A percentile compares a stretch with the other conserved stretches of the same genome.
Evolutionary conservation across 2,888 invertebrate genomes (phyloP).

Genomic region (Pegoplata infirma): DNA sequence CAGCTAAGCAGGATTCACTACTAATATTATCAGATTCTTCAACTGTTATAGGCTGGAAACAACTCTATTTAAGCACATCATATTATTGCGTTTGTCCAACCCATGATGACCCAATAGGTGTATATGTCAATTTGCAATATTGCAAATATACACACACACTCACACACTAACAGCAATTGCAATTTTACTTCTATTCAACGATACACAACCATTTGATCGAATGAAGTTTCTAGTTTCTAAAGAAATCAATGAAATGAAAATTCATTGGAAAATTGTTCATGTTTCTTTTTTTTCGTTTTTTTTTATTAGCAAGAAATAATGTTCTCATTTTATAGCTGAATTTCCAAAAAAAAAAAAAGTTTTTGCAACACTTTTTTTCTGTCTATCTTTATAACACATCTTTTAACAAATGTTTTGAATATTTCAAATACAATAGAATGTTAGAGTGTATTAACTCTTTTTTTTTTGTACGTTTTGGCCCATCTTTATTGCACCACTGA

Average conservation of each 20-base stretch:
- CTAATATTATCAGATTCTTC: no score
- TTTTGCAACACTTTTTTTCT: slow-evolving; percentile 21
- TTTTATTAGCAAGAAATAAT: slow-evolving; percentile 24
- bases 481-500: slow-evolving; percentile 38
- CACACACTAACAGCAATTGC: slow-evolving; percentile 4
- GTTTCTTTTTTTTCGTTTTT: slow-evolving; percentile 17
- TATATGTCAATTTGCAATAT: slow-evolving; percentile 54
- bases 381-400: slow-evolving; percentile 50
- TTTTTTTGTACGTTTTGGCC: slow-evolving; percentile 47
- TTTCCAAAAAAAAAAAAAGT: slow-evolving; percentile 32
- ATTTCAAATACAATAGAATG: slow-evolving; percentile 47
- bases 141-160: slow-evolving; percentile 19
- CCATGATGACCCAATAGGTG: slow-evolving; percentile 62
- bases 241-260: slow-evolving; percentile 62
- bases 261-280: slow-evolving; percentile 59
- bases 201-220: slow-evolving; percentile 53
- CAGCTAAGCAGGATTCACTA: neutral
- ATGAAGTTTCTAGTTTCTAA: slow-evolving; percentile 59
- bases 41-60: slow-evolving; percentile 62
- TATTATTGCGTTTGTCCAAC: slow-evolving; percentile 58
- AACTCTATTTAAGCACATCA: slow-evolving; percentile 58
- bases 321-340: slow-evolving; percentile 57
- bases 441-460: slow-evolving; percentile 22
- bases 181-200: slow-evolving; percentile 49
- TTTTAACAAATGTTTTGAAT: slow-evolving; percentile 56